Evolutionary conservation across 1,140 invertebrate species (phyloP).

Genomic region (Centruroides sculpturatus): DNA sequence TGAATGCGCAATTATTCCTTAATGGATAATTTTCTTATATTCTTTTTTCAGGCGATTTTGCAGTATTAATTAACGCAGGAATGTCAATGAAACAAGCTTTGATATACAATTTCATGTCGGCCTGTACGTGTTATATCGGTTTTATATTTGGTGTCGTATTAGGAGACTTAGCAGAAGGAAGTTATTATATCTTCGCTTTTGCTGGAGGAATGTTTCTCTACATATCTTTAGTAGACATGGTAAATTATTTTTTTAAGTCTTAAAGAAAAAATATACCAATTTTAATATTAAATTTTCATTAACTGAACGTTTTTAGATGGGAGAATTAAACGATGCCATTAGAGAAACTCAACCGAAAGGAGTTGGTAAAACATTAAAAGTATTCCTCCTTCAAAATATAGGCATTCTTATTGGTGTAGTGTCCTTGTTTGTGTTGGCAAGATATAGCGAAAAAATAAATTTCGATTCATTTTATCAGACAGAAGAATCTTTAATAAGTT

Average conservation of each 20-base stretch:
- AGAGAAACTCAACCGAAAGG: constrained; percentile 31
- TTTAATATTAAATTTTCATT: background rate
- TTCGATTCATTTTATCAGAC: background rate
- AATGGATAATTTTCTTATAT: too few species aligned
- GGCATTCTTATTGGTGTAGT: constrained; percentile 33
- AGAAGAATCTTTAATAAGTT: too few species aligned
- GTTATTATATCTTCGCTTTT: constrained; percentile 41
- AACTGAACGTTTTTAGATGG: constrained; percentile 25
- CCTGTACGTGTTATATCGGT: constrained; percentile 48
- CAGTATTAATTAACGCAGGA: constrained; percentile 49
- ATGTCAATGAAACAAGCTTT: constrained; percentile 48
- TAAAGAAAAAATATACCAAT: background rate
- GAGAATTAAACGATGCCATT: constrained; percentile 34
- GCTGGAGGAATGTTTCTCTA: constrained; percentile 50
- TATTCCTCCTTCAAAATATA: constrained; percentile 35
- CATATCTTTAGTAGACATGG: constrained; percentile 48
- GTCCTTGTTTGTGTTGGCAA: constrained; percentile 32
- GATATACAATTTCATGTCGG: constrained; percentile 50
- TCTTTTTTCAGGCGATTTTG: constrained; percentile 43
- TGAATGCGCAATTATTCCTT: too few species aligned
- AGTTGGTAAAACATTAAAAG: constrained; percentile 23
- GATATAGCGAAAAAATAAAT: constrained; percentile 21
- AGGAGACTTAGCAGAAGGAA: constrained; percentile 35
- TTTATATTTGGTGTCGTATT: constrained; percentile 41
- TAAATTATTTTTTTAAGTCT: constrained; percentile 26